A percentile compares a stretch with the other conserved stretches of the same genome.
These are phyloP conservation scores for Mimumesa dahlbomi DNA, from an alignment of 2,888 invertebrate genomes.

Conservation along the genomic window DNA sequence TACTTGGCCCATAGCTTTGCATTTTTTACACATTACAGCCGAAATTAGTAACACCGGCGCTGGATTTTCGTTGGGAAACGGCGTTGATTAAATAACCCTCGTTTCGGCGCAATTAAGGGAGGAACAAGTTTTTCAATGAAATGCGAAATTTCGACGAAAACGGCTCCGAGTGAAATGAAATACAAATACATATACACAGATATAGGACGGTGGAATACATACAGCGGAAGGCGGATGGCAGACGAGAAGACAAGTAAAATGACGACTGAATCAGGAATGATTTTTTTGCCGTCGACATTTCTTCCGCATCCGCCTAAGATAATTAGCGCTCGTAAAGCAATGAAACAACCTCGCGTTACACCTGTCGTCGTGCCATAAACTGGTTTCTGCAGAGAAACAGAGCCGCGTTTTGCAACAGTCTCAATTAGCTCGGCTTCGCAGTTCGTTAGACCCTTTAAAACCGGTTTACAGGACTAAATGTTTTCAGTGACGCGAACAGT, in stretches of 20 bases:
- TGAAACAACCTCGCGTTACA: constrained; percentile 64
- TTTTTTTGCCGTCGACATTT: constrained; percentile 29
- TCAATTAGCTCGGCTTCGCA: constrained; percentile 73
- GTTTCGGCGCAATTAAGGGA: constrained; percentile 12
- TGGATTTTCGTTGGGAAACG: too few relatives aligned
- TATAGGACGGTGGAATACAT: constrained; percentile 13
- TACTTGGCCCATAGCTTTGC: too few relatives aligned
- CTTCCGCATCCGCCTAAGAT: constrained; percentile 51
- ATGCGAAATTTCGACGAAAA: constrained; percentile 8
- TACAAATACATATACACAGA: constrained; percentile 18
- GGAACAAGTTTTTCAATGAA: neutral
- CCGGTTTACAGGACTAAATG: constrained; percentile 63
- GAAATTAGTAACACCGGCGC: neutral
- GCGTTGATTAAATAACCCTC: constrained; percentile 17
- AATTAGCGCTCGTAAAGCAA: constrained; percentile 64
- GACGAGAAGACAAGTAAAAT: constrained; percentile 9
- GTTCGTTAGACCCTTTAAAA: constrained; percentile 74
- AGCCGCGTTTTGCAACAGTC: constrained; percentile 61
- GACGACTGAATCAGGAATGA: constrained; percentile 40
- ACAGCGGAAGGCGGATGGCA: neutral
- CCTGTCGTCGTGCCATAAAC: constrained; percentile 63
- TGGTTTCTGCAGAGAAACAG: constrained; percentile 55
- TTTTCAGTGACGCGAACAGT: constrained; percentile 55
- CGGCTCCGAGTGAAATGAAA: constrained; percentile 18
- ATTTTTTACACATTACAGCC: neutral